phyloP scores from a whole-genome alignment of 2,113 vertebrate genomes.

The Empidonax alnorum region DNA sequence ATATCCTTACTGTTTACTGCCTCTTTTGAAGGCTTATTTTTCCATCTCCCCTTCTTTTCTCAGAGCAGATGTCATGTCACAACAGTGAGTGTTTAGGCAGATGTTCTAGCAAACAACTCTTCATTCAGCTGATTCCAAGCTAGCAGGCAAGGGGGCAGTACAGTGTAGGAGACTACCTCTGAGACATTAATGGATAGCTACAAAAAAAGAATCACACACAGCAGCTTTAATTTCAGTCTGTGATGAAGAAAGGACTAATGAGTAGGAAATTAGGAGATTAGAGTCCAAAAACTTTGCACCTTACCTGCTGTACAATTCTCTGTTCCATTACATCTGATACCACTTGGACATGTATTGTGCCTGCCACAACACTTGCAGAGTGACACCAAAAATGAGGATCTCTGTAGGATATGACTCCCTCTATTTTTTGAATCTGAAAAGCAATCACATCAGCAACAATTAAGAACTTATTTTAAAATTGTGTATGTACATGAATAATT shows the following conservation, averaged over 20 bases:
- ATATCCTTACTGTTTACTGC: not conserved
- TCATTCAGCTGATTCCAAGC: not conserved
- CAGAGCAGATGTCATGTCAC: not conserved
- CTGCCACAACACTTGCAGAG: slow-evolving; percentile 90
- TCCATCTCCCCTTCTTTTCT: not conserved
- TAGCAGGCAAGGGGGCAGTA: not conserved
- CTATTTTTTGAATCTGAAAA: slow-evolving; percentile 93
- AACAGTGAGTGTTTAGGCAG: not conserved
- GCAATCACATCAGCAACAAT: not conserved
- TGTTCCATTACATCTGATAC: slow-evolving; percentile 93
- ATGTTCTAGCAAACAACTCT: not conserved
- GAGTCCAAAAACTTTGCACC: not conserved
- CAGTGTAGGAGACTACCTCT: not conserved
- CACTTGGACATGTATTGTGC: slow-evolving; percentile 96
- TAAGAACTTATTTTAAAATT: not conserved
- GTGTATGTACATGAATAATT: not conserved
- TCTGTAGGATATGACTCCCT: slow-evolving; percentile 94
- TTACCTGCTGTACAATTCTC: slow-evolving; percentile 94
- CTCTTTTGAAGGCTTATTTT: not conserved
- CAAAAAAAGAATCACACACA: not conserved
- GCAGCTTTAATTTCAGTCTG: not conserved
- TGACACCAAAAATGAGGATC: slow-evolving; percentile 98
- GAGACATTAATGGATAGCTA: not conserved
- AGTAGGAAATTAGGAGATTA: not conserved
- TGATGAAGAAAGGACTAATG: fast-evolving